Evolutionary conservation across 1,140 invertebrate species (phyloP).

Genomic region (Cotesia glomerata): DNA sequence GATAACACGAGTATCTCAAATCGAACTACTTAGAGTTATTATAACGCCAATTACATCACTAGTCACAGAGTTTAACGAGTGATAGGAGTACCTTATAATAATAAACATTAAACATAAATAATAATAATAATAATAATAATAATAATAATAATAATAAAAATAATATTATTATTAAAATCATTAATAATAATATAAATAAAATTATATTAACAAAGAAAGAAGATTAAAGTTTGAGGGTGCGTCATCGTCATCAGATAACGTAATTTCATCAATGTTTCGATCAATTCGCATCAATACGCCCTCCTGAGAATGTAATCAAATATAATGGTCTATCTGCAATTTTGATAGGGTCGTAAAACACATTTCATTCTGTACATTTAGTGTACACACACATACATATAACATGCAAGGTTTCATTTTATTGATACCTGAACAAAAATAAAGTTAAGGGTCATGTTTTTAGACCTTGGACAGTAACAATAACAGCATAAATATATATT

Average conservation of each 20-base stretch:
- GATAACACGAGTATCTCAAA: too few relatives aligned
- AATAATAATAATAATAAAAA: too few relatives aligned
- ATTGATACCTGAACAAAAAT: not conserved
- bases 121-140: too few relatives aligned
- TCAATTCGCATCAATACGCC: conserved; percentile 35
- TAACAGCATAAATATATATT: too few relatives aligned
- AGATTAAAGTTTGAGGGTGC: conserved; percentile 21
- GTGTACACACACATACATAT: not conserved
- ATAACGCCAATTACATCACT: too few relatives aligned
- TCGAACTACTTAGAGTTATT: too few relatives aligned
- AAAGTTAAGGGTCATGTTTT: not conserved
- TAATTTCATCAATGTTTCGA: conserved; percentile 35
- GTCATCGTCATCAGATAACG: conserved; percentile 19
- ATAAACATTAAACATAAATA: too few relatives aligned
- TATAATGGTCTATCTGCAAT: conserved; percentile 29
- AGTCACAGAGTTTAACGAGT: not conserved
- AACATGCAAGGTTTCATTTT: not conserved
- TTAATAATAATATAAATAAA: not conserved
- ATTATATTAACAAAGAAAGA: not conserved
- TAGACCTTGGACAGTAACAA: too few relatives aligned
- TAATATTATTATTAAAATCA: too few relatives aligned
- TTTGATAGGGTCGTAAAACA: conserved; percentile 29
- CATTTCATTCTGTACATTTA: conserved; percentile 15
- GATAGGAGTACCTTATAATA: not conserved
- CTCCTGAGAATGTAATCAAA: conserved; percentile 36